A percentile compares a stretch with the other conserved stretches of the same genome.
phyloP scores from a whole-genome alignment of 1,140 invertebrate genomes.

The Drosophila setifemur region DNA sequence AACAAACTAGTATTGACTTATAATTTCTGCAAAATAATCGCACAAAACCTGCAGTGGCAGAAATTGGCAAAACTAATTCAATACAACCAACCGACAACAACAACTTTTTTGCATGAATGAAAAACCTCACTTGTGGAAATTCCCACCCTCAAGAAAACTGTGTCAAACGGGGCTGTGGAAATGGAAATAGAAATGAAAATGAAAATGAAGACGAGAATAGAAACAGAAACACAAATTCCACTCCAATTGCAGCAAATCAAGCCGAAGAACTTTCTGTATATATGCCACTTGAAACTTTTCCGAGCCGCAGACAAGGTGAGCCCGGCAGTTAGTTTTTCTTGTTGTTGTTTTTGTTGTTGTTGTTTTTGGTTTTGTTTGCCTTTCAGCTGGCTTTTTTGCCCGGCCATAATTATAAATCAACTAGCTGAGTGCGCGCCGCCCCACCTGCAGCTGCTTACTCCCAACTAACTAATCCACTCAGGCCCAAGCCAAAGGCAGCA shows the following conservation, averaged over 20 bases:
- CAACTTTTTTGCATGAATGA: background rate
- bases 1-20: no score
- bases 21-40: no score
- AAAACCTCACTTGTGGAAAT: slow-evolving; percentile 2
- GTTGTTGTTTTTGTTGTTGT: slow-evolving; percentile 1
- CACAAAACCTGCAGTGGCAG: background rate
- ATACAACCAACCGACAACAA: slow-evolving; percentile 7
- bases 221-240: slow-evolving; percentile 9
- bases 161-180: slow-evolving; percentile 9
- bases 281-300: slow-evolving; percentile 56
- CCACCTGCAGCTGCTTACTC: slow-evolving; percentile 32
- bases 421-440: slow-evolving; percentile 49
- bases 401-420: slow-evolving; percentile 74
- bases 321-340: slow-evolving; percentile 27
- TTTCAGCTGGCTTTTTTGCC: slow-evolving; percentile 16
- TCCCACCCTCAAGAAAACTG: slow-evolving; percentile 9
- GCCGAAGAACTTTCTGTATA: slow-evolving; percentile 32
- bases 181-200: background rate
- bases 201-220: slow-evolving; percentile 7
- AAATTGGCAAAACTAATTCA: slow-evolving; percentile 12
- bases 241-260: slow-evolving; percentile 49
- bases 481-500: slow-evolving; percentile 48
- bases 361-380: slow-evolving; percentile 1
- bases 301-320: slow-evolving; percentile 26
- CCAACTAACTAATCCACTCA: slow-evolving; percentile 71